phyloP scores from a whole-genome alignment of 1,140 invertebrate genomes.

The Tetramorium parvispinum region DNA sequence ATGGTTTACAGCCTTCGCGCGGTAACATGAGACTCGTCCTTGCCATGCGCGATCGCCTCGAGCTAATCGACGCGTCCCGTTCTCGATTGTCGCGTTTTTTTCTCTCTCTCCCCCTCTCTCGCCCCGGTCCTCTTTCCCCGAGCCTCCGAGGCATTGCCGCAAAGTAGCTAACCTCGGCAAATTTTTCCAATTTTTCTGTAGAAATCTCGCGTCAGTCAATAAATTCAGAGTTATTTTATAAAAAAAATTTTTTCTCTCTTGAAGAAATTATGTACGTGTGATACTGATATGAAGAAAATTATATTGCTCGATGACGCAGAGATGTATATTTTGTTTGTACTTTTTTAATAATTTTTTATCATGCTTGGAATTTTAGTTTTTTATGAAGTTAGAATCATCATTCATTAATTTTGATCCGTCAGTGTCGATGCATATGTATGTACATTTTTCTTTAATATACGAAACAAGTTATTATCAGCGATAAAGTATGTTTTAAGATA shows the following conservation, averaged over 20 bases:
- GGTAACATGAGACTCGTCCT: conserved; percentile 68
- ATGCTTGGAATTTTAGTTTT: neutral
- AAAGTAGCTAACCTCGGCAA: conserved; percentile 15
- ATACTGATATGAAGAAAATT: neutral
- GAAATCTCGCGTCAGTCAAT: neutral
- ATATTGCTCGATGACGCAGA: neutral
- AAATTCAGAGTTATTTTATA: neutral
- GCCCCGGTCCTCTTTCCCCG: neutral
- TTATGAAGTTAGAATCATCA: neutral
- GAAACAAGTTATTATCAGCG: neutral
- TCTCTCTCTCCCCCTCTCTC: neutral
- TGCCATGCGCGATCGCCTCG: conserved; percentile 65
- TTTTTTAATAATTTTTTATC: neutral
- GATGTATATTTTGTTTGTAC: neutral
- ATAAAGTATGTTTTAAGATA: conserved; percentile 1
- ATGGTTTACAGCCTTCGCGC: conserved; percentile 65
- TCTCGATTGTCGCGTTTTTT: conserved; percentile 38
- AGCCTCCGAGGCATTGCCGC: neutral
- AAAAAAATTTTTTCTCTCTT: neutral
- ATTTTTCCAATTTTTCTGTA: conserved; percentile 19
- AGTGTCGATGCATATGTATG: neutral
- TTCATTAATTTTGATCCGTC: neutral
- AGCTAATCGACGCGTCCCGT: conserved; percentile 61
- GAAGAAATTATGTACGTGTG: neutral
- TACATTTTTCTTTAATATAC: neutral